Percentiles rank a stretch among this genome's conserved stretches.
phyloP scores from a whole-genome alignment of 92 coral and sea anemone species.

The Anthopleura xanthogrammica region DNA sequence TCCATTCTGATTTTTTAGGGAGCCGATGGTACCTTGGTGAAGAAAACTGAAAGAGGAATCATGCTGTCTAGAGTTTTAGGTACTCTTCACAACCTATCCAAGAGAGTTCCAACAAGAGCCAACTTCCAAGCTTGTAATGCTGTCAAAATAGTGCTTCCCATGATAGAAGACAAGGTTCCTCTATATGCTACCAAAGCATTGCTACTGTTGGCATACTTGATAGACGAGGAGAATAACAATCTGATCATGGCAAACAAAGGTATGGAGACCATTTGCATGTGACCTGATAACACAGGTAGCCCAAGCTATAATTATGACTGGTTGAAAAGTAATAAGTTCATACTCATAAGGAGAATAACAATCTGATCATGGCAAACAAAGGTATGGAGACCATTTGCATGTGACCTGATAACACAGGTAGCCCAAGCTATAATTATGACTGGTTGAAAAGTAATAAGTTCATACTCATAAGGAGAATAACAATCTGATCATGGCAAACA shows the following conservation, averaged over 20 bases:
- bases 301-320: not conserved
- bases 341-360: too few species aligned
- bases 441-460: too few species aligned
- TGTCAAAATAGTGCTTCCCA: slow-evolving; percentile 50
- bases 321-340: too few species aligned
- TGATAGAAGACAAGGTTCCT: slow-evolving; percentile 62
- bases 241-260: slow-evolving; percentile 72
- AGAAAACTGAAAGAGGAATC: slow-evolving; percentile 50
- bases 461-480: too few species aligned
- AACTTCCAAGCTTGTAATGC: slow-evolving; percentile 54
- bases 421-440: too few species aligned
- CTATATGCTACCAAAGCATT: slow-evolving; percentile 48
- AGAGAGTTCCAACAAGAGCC: slow-evolving; percentile 59
- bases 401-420: too few species aligned
- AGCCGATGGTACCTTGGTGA: slow-evolving; percentile 14
- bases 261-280: not conserved
- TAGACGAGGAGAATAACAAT: slow-evolving; percentile 68
- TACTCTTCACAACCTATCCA: slow-evolving; percentile 58
- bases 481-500: too few species aligned
- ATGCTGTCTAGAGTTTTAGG: slow-evolving; percentile 47
- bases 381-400: too few species aligned
- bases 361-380: too few species aligned
- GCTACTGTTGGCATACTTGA: slow-evolving; percentile 69
- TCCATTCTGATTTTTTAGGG: not conserved
- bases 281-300: too few species aligned